Evolutionary conservation across 2,888 invertebrate species (phyloP).

Genomic region (Hanleya hanleyi): DNA sequence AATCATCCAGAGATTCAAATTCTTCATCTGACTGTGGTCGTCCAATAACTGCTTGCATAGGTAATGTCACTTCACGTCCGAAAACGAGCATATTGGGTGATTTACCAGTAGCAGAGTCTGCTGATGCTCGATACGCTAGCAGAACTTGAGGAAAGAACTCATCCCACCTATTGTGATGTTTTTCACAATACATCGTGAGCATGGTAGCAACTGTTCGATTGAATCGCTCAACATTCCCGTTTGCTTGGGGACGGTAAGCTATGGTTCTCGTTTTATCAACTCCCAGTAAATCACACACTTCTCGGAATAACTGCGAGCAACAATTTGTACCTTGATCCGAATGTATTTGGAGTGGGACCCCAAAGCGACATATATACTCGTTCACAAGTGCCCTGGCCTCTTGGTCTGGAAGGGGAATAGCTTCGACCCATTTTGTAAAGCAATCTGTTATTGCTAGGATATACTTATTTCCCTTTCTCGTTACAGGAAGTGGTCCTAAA

Average conservation of each 20-base stretch:
- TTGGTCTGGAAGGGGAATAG: background rate
- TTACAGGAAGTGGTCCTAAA: background rate
- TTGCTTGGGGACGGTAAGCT: background rate
- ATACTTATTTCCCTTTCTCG: background rate
- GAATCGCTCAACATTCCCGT: background rate
- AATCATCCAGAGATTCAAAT: no score
- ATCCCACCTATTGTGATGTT: no score
- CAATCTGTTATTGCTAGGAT: background rate
- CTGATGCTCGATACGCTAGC: no score
- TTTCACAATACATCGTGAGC: no score
- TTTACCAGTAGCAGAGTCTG: no score
- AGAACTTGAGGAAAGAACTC: no score
- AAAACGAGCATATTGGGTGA: no score
- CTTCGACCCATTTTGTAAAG: constrained; percentile 3
- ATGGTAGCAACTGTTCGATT: no score
- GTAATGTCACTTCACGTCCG: no score
- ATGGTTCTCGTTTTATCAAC: background rate
- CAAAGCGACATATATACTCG: background rate
- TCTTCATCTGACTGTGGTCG: no score
- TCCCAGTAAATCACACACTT: background rate
- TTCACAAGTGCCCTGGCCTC: background rate
- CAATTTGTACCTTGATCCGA: background rate
- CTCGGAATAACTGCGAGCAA: background rate
- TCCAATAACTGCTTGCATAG: no score
- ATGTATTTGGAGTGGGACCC: background rate